Evolutionary conservation across 35 echinoderm and acorn worm species (phyloP).

Genomic region (Amphiura filiformis): DNA sequence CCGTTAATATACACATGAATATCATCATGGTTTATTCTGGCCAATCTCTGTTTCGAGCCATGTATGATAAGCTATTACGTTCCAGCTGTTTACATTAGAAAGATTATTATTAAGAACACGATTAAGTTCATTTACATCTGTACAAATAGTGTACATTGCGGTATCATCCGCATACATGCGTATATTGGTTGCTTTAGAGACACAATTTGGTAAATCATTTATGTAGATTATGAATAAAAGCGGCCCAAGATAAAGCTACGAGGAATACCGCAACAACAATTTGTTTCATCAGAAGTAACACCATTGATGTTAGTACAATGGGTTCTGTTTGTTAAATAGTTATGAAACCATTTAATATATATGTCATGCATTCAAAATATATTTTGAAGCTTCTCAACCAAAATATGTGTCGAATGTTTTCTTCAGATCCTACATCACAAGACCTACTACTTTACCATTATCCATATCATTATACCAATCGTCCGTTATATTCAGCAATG

Average conservation of each 20-base stretch:
- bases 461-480: constrained; percentile 13
- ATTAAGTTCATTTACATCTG: not conserved
- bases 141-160: not conserved
- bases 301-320: not conserved
- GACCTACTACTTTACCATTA: not conserved
- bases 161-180: constrained; percentile 12
- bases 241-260: not conserved
- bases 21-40: not conserved
- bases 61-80: not conserved
- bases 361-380: not conserved
- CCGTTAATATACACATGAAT: not conserved
- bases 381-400: not conserved
- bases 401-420: not conserved
- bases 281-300: not conserved
- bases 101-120: not conserved
- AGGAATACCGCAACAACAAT: not conserved
- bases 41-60: not conserved
- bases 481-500: constrained; percentile 1
- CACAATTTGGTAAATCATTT: not conserved
- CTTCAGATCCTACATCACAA: not conserved
- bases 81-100: not conserved
- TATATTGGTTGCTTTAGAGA: not conserved
- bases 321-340: not conserved
- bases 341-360: not conserved
- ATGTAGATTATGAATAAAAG: not conserved